phyloP scores from a whole-genome alignment of 1,140 invertebrate genomes.

The Drosophila setifemur region DNA sequence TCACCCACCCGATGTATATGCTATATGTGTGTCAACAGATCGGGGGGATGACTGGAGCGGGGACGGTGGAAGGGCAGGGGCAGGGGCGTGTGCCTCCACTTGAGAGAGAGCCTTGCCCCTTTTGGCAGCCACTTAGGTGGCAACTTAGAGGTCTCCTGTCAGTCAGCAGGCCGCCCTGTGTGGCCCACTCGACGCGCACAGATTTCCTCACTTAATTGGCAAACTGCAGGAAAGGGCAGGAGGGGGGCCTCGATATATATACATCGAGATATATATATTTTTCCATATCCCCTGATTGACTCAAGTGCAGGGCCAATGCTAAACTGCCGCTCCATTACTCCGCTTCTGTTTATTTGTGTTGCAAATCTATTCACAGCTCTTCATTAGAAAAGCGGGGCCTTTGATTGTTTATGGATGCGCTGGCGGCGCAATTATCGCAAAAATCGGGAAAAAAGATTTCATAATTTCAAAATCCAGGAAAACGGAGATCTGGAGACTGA shows the following conservation, averaged over 20 bases:
- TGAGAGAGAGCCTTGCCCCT: conserved; percentile 49
- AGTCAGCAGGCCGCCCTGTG: conserved; percentile 41
- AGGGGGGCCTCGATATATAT: too few relatives aligned
- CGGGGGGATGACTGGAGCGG: not conserved
- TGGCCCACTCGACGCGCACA: conserved; percentile 58
- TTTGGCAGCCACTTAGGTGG: conserved; percentile 60
- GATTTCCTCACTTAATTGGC: conserved; percentile 77
- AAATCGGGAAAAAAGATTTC: conserved; percentile 7
- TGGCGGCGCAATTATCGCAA: conserved; percentile 57
- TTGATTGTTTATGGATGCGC: conserved; percentile 60
- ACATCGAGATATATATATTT: too few relatives aligned
- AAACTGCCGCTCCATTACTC: conserved; percentile 12
- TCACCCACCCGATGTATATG: conserved; percentile 49
- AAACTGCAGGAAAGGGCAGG: conserved; percentile 18
- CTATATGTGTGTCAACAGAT: conserved; percentile 66
- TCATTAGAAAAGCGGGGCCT: conserved; percentile 62
- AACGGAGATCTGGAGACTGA: not conserved
- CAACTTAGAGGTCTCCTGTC: conserved; percentile 48
- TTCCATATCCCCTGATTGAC: conserved; percentile 64
- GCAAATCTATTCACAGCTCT: conserved; percentile 75
- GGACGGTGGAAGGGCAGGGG: not conserved
- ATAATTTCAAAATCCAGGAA: not conserved
- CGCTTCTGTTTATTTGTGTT: conserved; percentile 71
- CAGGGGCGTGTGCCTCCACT: conserved; percentile 37
- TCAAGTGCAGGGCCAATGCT: conserved; percentile 57